phyloP scores from a whole-genome alignment of 2,113 vertebrate species.

The zebrafish (Danio rerio) region GRCz12tu NC_133197.1:12671001-12671500 shows the following conservation, averaged over 20 bases:
- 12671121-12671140: no score
- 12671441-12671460: slow-evolving; percentile 38
- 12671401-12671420: slow-evolving; percentile 6
- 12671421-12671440: slow-evolving; percentile 13
- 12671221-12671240: neutral
- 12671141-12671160: no score
- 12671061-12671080: neutral
- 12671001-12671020: no score
- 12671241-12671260: slow-evolving; percentile 74
- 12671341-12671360: slow-evolving; percentile 63
- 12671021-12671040: no score
- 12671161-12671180: no score
- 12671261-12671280: slow-evolving; percentile 69
- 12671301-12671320: slow-evolving; percentile 60
- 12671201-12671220: neutral
- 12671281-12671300: slow-evolving; percentile 64
- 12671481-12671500: slow-evolving; percentile 47
- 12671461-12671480: slow-evolving; percentile 33
- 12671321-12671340: slow-evolving; percentile 44
- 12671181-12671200: no score
- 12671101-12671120: neutral
- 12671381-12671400: slow-evolving; percentile 38
- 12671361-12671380: slow-evolving; percentile 63
- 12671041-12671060: neutral
- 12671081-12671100: neutral